phyloP scores from a whole-genome alignment of 2,113 vertebrate species.

The Piaya cayana region DNA sequence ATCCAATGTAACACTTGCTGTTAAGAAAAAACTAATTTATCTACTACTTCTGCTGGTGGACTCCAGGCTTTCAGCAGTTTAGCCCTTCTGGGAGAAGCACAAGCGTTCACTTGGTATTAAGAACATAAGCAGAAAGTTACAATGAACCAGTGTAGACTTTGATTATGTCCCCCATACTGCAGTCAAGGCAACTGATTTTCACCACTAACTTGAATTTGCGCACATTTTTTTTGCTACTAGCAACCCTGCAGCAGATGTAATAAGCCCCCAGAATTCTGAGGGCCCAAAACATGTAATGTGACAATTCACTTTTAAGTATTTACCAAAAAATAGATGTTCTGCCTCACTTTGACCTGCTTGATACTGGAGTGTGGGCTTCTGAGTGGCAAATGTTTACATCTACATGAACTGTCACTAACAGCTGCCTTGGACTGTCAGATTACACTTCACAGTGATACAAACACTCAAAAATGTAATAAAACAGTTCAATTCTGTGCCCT shows the following conservation, averaged over 20 bases:
- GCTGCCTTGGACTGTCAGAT: not conserved
- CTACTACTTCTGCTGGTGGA: not conserved
- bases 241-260: not conserved
- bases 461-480: not conserved
- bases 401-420: not conserved
- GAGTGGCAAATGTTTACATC: not conserved
- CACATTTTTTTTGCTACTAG: not conserved
- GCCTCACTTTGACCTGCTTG: not conserved
- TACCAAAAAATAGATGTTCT: not conserved
- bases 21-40: not conserved
- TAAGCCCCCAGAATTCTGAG: not conserved
- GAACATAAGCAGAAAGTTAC: not conserved
- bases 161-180: not conserved
- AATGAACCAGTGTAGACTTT: not conserved
- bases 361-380: not conserved
- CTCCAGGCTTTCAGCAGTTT: not conserved
- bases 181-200: not conserved
- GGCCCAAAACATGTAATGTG: fast-evolving
- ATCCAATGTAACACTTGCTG: not conserved
- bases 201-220: not conserved
- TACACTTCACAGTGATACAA: not conserved
- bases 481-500: not conserved
- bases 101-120: not conserved
- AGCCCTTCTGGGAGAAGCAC: not conserved
- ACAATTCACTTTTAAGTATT: not conserved